These are phyloP conservation scores for Dufourea novaeangliae DNA, from an alignment of 1,140 invertebrate genomes.

Conservation along the genomic window DNA sequence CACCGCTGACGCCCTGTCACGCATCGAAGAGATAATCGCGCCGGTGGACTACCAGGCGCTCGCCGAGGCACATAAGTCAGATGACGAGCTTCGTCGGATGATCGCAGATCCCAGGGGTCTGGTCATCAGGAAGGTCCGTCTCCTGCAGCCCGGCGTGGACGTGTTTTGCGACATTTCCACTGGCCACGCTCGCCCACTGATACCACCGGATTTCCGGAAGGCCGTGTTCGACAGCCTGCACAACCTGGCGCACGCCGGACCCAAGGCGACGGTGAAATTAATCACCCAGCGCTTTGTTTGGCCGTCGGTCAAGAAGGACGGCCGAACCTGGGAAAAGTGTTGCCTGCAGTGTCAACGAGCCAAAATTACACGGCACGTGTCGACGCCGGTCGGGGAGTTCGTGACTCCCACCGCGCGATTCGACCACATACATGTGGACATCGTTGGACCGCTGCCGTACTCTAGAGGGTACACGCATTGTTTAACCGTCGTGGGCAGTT, in stretches of 20 bases:
- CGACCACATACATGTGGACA: slow-evolving; percentile 54
- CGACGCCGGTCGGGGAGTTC: too few species aligned
- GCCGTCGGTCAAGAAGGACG: slow-evolving; percentile 62
- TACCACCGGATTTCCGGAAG: background rate
- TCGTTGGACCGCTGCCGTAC: background rate
- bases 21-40: background rate
- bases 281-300: slow-evolving; percentile 61
- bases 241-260: slow-evolving; percentile 59
- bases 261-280: slow-evolving; percentile 39
- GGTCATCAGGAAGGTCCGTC: background rate
- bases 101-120: background rate
- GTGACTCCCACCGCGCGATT: slow-evolving; percentile 49
- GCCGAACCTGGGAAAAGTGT: slow-evolving; percentile 39
- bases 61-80: background rate
- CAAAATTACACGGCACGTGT: too few species aligned
- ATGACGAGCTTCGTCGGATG: background rate
- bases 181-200: background rate
- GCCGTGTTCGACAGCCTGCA: slow-evolving; percentile 26
- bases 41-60: background rate
- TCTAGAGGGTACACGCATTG: background rate
- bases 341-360: slow-evolving; percentile 66
- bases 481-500: slow-evolving; percentile 53
- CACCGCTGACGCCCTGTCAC: background rate
- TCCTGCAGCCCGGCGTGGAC: background rate
- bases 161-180: background rate